Percentiles rank a stretch among this genome's conserved stretches.
These are phyloP conservation scores for Formica selysi DNA, from an alignment of 1,140 invertebrate species.

Conservation along the genomic window DNA sequence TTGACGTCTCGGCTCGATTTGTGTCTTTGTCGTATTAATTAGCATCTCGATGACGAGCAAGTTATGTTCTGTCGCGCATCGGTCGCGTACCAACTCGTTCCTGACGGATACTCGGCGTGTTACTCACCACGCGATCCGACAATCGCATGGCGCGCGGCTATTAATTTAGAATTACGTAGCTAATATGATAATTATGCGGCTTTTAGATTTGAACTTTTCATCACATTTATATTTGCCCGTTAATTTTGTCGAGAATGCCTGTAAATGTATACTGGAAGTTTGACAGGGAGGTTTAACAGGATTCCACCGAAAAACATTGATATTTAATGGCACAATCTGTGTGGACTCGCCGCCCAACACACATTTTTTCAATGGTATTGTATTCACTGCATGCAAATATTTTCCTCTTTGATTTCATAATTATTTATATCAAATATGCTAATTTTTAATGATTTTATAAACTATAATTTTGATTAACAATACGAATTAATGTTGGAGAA, in stretches of 20 bases:
- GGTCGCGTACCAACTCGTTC: neutral
- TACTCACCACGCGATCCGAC: neutral
- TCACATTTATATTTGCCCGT: neutral
- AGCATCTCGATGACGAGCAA: constrained; percentile 34
- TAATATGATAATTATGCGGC: constrained; percentile 13
- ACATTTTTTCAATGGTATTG: no score
- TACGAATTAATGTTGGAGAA: no score
- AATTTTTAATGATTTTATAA: no score
- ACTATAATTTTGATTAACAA: no score
- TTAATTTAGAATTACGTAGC: constrained; percentile 36
- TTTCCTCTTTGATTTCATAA: no score
- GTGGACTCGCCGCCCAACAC: neutral
- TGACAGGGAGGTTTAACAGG: neutral
- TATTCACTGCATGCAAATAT: no score
- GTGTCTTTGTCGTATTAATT: constrained; percentile 49
- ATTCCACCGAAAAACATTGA: neutral
- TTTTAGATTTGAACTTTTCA: constrained; percentile 36
- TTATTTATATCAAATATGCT: no score
- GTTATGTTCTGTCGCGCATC: constrained; percentile 8
- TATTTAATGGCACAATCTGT: neutral
- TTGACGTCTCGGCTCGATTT: constrained; percentile 4
- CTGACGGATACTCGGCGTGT: constrained; percentile 16
- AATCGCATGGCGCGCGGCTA: constrained; percentile 22
- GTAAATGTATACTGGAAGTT: neutral
- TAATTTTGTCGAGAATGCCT: constrained; percentile 5